Evolutionary conservation across 2,888 invertebrate species (phyloP).

Genomic region (Piscicola geometra): DNA sequence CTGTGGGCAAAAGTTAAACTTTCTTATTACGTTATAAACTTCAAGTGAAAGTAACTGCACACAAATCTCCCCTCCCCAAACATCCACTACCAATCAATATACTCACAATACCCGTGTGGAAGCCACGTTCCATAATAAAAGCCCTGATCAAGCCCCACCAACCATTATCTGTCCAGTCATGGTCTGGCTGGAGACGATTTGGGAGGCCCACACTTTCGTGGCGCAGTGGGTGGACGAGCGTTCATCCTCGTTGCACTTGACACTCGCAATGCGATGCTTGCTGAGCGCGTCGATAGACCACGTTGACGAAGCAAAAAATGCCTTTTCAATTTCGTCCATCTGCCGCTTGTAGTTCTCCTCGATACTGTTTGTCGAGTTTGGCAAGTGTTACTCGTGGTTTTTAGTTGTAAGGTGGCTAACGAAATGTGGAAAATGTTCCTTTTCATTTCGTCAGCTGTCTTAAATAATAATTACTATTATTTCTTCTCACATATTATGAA

Average conservation of each 20-base stretch:
- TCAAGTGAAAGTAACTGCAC: too few relatives aligned
- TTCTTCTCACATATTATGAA: too few relatives aligned
- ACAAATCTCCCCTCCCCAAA: too few relatives aligned
- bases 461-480: too few relatives aligned
- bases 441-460: neutral
- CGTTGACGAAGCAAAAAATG: neutral
- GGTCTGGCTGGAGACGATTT: constrained; percentile 29
- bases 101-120: too few relatives aligned
- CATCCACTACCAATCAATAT: too few relatives aligned
- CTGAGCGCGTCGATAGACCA: neutral
- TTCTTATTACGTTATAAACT: too few relatives aligned
- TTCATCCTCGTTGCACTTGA: neutral
- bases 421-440: neutral
- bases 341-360: neutral
- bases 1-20: constrained; percentile 64
- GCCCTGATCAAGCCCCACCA: too few relatives aligned
- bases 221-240: neutral
- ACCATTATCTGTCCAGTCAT: constrained; percentile 32
- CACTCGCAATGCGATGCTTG: neutral
- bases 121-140: too few relatives aligned
- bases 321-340: neutral
- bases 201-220: constrained; percentile 13
- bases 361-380: neutral
- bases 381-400: neutral
- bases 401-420: neutral